phyloP scores from a whole-genome alignment of 1,140 invertebrate genomes.

The Drosophila serrata region DNA sequence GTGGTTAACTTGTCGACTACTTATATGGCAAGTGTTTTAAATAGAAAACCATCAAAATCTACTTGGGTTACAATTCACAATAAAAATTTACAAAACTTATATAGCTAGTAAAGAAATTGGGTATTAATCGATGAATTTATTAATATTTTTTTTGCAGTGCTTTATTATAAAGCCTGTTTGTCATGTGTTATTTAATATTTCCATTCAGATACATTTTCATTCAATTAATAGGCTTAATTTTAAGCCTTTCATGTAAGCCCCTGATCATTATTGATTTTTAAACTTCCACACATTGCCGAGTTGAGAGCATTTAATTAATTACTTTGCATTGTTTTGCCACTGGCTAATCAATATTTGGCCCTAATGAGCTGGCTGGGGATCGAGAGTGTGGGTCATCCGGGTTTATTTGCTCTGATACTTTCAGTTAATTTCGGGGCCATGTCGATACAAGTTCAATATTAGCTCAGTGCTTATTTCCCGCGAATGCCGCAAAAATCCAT shows the following conservation, averaged over 20 bases:
- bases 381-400: conserved; percentile 2
- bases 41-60: neutral
- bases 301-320: conserved; percentile 12
- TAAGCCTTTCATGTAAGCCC: neutral
- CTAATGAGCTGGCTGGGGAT: conserved; percentile 31
- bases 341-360: conserved; percentile 1
- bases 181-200: neutral
- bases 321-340: conserved; percentile 1
- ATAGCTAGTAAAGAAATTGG: no score
- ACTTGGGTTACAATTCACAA: neutral
- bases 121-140: no score
- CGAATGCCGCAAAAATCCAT: conserved; percentile 38
- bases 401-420: conserved; percentile 34
- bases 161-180: neutral
- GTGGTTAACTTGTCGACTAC: conserved; percentile 22
- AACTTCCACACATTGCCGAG: neutral
- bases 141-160: no score
- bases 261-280: conserved; percentile 14
- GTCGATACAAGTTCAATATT: conserved; percentile 50
- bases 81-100: no score
- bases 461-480: conserved; percentile 42
- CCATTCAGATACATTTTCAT: neutral
- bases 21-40: neutral
- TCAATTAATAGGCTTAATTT: conserved; percentile 1
- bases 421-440: conserved; percentile 43